Base-by-base conservation (phyloP, 1,140 invertebrate genomes). In the Oedothorax gibbosus region DNA sequence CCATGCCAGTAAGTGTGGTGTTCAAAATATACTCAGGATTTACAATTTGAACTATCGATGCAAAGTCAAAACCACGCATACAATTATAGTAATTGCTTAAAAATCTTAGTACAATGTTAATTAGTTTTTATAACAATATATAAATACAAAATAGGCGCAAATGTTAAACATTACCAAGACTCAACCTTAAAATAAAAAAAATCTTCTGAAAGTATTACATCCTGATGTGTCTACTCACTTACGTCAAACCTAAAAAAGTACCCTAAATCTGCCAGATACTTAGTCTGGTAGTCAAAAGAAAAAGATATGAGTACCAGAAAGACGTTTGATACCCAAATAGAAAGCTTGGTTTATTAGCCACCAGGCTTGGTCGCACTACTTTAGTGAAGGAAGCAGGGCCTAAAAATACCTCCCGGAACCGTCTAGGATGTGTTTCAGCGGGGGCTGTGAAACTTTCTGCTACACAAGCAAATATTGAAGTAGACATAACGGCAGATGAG, bases 311-410 rank as follows among this genome's bases (percentile, higher is more conserved):
- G 15, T n/a, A 50, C 35, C 35, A 51, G 69, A 54, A 51, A 53
- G 21, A 71, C 51, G 69, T 71, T 71, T 71, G 69, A 71, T 71
- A 71, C 69, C 50, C 69, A 75, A 75, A 75, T 75, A 75, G 72
- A 75, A 75, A 75, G 57, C 15, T 75, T 57, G 72, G 72, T 75
- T 75, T 75, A 57, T 75, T 75, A 75, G 72, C 72, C 57, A 75
- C 56, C 54, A 75, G 53, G 35, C 2, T 75, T 75, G 72, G 14
- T 21, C 9, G 56, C 53, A 49, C 72, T 75, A 57, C 72, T 75
- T 57, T 35, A 35, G 2, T 57, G 72, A 75, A 57, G 20, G 72
- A 14, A 57, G 57, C 53, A 75, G 20, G 8, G 54, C 35, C 72
- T 75, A 75, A 75, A 75, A 75, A 75, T 75, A 75, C 53, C 14